Percentiles rank a stretch among this genome's conserved stretches.
These are phyloP conservation scores for Paragorgia papillata DNA, from an alignment of 92 coral and sea anemone species.

Conservation along the genomic window DNA sequence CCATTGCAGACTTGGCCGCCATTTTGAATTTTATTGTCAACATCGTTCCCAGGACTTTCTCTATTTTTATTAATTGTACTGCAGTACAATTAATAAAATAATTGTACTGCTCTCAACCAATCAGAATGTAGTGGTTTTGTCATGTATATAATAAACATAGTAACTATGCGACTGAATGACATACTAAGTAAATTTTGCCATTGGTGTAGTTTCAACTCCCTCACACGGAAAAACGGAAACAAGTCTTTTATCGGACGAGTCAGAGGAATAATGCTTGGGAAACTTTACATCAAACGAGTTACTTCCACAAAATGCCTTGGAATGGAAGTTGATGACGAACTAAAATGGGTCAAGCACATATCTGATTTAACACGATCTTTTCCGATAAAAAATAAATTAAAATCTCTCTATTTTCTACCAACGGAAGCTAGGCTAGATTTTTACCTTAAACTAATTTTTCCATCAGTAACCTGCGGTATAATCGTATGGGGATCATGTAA, in stretches of 20 bases:
- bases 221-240: slow-evolving; percentile 34
- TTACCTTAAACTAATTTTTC: slow-evolving; percentile 41
- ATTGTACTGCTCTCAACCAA: too few species aligned
- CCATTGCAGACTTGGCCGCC: too few species aligned
- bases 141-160: too few species aligned
- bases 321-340: slow-evolving; percentile 28
- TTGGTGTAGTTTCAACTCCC: slow-evolving; percentile 29
- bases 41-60: too few species aligned
- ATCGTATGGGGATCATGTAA: slow-evolving; percentile 49
- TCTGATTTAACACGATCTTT: slow-evolving; percentile 6
- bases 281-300: slow-evolving; percentile 31
- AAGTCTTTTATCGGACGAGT: slow-evolving; percentile 36
- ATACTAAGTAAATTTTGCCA: slow-evolving; percentile 9
- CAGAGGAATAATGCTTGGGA: slow-evolving; percentile 25
- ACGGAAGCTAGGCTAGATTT: slow-evolving; percentile 37
- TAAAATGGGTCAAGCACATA: slow-evolving; percentile 25
- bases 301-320: slow-evolving; percentile 30
- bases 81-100: too few species aligned
- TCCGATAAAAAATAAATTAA: slow-evolving; percentile 34
- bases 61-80: too few species aligned
- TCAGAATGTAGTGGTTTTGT: too few species aligned
- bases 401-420: slow-evolving; percentile 36
- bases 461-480: slow-evolving; percentile 46
- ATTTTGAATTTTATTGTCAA: too few species aligned
- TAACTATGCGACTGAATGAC: slow-evolving; percentile 8